A percentile compares a stretch with the other conserved stretches of the same genome.
Evolutionary conservation across 2,113 vertebrate species (phyloP).

Genomic region (Danio rerio): GRCz12tu NC_133177.1:35895501-35896000

Average conservation of each 20-base stretch:
- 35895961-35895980: constrained; percentile 59
- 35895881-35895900: constrained; percentile 85
- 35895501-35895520: constrained; percentile 24
- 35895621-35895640: constrained; percentile 62
- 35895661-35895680: constrained; percentile 78
- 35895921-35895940: constrained; percentile 82
- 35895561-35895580: constrained; percentile 46
- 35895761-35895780: constrained; percentile 65
- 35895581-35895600: not conserved
- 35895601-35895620: constrained; percentile 58
- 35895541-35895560: constrained; percentile 40
- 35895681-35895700: constrained; percentile 73
- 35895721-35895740: constrained; percentile 67
- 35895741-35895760: constrained; percentile 83
- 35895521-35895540: constrained; percentile 57
- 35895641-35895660: constrained; percentile 71
- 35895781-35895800: constrained; percentile 65
- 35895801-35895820: constrained; percentile 86
- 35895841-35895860: constrained; percentile 91
- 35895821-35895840: constrained; percentile 85
- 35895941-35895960: constrained; percentile 73
- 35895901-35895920: constrained; percentile 86
- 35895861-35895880: constrained; percentile 86
- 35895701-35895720: constrained; percentile 76
- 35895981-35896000: constrained; percentile 52